Evolutionary conservation across 2,797 vertebrate species (phyloP).

Genomic region (Netta rufina): DNA sequence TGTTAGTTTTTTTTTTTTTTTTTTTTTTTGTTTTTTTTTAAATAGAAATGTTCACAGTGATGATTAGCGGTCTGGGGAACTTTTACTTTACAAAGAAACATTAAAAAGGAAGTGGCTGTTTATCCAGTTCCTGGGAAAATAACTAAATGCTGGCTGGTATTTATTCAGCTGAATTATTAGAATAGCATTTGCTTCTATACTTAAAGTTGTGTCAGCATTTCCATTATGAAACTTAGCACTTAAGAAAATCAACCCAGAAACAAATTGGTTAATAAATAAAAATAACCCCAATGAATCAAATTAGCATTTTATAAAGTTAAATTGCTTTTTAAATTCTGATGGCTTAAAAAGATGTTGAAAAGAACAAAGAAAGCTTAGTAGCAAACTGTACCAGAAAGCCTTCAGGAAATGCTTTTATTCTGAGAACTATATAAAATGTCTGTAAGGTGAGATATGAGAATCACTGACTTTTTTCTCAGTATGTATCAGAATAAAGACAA

Average conservation of each 20-base stretch:
- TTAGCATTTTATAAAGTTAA: slow-evolving; percentile 18
- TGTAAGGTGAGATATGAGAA: background rate
- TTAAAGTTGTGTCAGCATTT: slow-evolving; percentile 61
- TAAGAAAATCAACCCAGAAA: slow-evolving; percentile 46
- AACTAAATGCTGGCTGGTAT: slow-evolving; percentile 77
- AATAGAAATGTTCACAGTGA: slow-evolving; percentile 58
- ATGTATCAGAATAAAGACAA: background rate
- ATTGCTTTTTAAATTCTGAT: slow-evolving; percentile 21
- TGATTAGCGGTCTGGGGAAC: slow-evolving; percentile 54
- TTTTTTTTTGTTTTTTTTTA: background rate
- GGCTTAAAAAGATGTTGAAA: background rate
- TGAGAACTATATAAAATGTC: background rate
- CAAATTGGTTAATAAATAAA: slow-evolving; percentile 60
- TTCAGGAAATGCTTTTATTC: background rate
- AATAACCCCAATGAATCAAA: slow-evolving; percentile 38
- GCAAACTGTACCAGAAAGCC: background rate
- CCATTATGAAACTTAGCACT: slow-evolving; percentile 52
- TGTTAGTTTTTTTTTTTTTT: background rate
- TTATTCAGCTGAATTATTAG: slow-evolving; percentile 83
- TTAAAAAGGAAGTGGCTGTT: slow-evolving; percentile 80
- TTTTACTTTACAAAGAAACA: slow-evolving; percentile 73
- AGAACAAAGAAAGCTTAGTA: background rate
- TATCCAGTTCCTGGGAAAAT: slow-evolving; percentile 83
- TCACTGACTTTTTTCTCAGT: background rate
- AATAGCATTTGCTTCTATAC: slow-evolving; percentile 50